Percentiles rank a stretch among this genome's conserved stretches.
Conservation (phyloP, 2,797 vertebrate genomes). For the Gymnodraco acuticeps region DNA sequence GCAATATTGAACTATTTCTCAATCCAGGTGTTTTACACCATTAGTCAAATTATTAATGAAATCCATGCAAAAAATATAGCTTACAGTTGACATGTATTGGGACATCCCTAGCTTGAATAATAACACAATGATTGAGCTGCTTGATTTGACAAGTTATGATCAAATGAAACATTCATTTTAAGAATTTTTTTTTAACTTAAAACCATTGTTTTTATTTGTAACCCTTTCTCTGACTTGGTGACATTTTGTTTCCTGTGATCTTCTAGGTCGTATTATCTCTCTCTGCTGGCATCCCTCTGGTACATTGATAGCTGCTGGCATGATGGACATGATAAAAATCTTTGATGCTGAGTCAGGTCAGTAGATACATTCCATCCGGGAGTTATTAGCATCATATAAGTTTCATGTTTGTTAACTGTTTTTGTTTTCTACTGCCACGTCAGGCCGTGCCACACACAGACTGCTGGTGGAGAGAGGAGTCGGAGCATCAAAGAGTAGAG, state of each 20-base stretch:
- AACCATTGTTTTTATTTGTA: too few relatives aligned
- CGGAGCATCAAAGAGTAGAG: constrained; percentile 65
- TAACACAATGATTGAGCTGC: too few relatives aligned
- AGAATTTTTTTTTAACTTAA: too few relatives aligned
- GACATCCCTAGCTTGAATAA: too few relatives aligned
- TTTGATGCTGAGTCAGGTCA: constrained; percentile 89
- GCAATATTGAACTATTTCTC: too few relatives aligned
- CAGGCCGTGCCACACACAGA: constrained; percentile 86
- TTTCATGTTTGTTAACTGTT: not conserved
- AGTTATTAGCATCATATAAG: not conserved
- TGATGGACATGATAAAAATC: constrained; percentile 87
- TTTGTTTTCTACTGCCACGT: constrained; percentile 10
- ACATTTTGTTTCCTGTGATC: not conserved
- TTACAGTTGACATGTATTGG: too few relatives aligned
- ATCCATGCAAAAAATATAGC: too few relatives aligned
- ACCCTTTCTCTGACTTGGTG: not conserved
- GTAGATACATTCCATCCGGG: not conserved
- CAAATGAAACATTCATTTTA: too few relatives aligned
- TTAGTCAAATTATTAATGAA: too few relatives aligned
- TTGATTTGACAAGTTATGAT: too few relatives aligned
- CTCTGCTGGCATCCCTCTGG: constrained; percentile 92
- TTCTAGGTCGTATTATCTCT: constrained; percentile 89
- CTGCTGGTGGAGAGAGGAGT: constrained; percentile 87
- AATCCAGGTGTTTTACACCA: too few relatives aligned
- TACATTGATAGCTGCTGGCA: constrained; percentile 88